These are phyloP conservation scores for Tauraco hartlaubi DNA, from an alignment of 2,797 vertebrate genomes.

Conservation along the genomic window DNA sequence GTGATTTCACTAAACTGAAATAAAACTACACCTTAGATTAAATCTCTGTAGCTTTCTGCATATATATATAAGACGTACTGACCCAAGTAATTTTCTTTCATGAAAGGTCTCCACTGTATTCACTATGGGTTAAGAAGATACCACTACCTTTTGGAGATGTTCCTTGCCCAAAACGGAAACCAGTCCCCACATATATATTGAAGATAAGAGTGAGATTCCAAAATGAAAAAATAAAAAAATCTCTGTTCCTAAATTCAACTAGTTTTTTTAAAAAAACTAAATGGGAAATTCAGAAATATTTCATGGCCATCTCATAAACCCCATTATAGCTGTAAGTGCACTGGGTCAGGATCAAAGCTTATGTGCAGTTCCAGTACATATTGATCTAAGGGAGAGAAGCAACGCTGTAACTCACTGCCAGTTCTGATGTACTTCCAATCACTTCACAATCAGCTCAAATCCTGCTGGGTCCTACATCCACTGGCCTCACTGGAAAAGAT, in stretches of 20 bases:
- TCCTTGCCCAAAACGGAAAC: not conserved
- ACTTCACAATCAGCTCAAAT: not conserved
- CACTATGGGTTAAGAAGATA: not conserved
- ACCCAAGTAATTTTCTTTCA: not conserved
- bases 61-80: not conserved
- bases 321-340: not conserved
- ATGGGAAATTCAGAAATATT: not conserved
- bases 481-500: not conserved
- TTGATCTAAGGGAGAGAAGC: not conserved
- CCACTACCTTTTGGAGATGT: not conserved
- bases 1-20: constrained; percentile 34
- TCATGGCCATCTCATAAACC: not conserved
- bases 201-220: not conserved
- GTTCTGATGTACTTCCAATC: not conserved
- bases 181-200: not conserved
- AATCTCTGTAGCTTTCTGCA: constrained; percentile 3
- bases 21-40: constrained; percentile 12
- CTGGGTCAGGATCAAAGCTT: not conserved
- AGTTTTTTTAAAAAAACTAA: not conserved
- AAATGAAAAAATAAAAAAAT: not conserved
- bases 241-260: not conserved
- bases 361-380: not conserved
- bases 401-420: not conserved
- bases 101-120: not conserved
- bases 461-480: not conserved